A percentile compares a stretch with the other conserved stretches of the same genome.
Conservation (phyloP, 2,888 invertebrate species). For the Drosophila picticornis region DNA sequence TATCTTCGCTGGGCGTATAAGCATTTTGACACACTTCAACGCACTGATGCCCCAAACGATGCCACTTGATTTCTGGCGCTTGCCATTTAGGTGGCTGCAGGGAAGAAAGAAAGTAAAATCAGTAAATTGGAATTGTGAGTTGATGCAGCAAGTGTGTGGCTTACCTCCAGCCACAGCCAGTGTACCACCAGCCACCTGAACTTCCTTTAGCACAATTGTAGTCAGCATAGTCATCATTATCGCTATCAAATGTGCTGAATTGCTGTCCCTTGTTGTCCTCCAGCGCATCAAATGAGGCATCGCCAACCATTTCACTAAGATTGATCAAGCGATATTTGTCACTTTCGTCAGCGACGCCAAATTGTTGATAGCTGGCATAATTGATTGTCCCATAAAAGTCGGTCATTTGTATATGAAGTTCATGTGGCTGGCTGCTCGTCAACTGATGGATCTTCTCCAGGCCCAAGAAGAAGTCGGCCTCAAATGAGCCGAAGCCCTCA, state of each 20-base stretch:
- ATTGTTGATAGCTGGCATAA: background rate
- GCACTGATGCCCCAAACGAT: accelerated
- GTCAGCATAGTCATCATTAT: background rate
- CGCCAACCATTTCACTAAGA: background rate
- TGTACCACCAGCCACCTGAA: background rate
- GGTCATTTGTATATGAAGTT: background rate
- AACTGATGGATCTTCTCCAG: background rate
- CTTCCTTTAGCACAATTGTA: background rate
- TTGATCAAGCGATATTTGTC: background rate
- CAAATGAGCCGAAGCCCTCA: background rate
- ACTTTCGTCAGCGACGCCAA: background rate
- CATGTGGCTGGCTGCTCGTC: background rate
- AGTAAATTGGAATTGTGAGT: background rate
- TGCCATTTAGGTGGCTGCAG: background rate
- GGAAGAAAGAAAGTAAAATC: background rate
- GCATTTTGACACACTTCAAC: background rate
- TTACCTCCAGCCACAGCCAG: background rate
- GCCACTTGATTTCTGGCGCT: background rate
- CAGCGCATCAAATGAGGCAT: background rate
- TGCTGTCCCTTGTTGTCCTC: accelerated
- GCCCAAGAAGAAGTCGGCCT: background rate
- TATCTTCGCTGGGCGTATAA: background rate
- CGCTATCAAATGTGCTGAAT: background rate
- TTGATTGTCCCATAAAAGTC: accelerated
- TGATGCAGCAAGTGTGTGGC: background rate